Evolutionary conservation across 2,888 invertebrate genomes (phyloP).

Genomic region (Corbicula japonica): DNA sequence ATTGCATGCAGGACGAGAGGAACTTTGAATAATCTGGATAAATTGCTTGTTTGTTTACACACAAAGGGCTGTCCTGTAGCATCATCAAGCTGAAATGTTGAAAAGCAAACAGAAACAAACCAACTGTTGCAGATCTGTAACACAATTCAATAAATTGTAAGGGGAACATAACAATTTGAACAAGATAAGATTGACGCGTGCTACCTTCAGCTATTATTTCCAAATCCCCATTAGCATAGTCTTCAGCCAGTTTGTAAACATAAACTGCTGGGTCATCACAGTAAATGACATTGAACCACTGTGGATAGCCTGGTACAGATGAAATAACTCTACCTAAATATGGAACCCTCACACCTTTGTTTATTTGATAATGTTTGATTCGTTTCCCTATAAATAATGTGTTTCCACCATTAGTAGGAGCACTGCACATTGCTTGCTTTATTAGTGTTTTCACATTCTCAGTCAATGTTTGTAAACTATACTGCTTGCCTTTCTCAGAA

Average conservation of each 20-base stretch:
- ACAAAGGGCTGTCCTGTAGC: too few species aligned
- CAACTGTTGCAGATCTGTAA: too few species aligned
- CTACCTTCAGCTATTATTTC: constrained; percentile 47
- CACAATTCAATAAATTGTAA: too few species aligned
- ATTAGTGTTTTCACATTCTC: constrained; percentile 40
- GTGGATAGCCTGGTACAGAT: constrained; percentile 40
- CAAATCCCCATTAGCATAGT: constrained; percentile 38
- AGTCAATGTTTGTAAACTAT: constrained; percentile 19
- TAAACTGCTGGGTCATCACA: constrained; percentile 31
- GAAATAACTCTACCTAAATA: constrained; percentile 34
- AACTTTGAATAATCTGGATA: too few species aligned
- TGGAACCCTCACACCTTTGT: constrained; percentile 11
- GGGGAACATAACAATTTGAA: neutral
- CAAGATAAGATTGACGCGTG: constrained; percentile 17
- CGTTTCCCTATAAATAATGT: constrained; percentile 32
- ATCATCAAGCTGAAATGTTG: too few species aligned
- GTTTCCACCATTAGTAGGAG: neutral
- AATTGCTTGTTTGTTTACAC: too few species aligned
- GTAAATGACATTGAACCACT: constrained; percentile 40
- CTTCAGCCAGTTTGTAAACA: constrained; percentile 40
- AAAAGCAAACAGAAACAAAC: too few species aligned
- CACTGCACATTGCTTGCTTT: neutral
- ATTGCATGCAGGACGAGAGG: too few species aligned
- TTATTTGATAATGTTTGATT: constrained; percentile 20
- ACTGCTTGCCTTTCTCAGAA: constrained; percentile 27